phyloP scores from a whole-genome alignment of 1,140 invertebrate genomes.

The Macrobrachium nipponense region DNA sequence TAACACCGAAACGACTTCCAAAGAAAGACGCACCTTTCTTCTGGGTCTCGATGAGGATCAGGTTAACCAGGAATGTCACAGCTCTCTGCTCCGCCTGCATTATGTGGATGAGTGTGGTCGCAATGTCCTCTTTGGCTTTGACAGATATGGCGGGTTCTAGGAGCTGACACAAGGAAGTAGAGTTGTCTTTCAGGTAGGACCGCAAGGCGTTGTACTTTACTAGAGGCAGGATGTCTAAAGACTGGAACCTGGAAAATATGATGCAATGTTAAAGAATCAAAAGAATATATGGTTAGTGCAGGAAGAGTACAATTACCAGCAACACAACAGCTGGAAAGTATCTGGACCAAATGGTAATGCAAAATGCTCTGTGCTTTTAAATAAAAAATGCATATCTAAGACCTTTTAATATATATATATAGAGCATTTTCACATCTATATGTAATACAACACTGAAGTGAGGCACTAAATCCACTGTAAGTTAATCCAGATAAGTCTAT shows the following conservation, averaged over 20 bases:
- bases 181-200: slow-evolving; percentile 86
- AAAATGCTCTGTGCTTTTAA: too few relatives aligned
- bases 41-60: slow-evolving; percentile 90
- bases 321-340: too few relatives aligned
- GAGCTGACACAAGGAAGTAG: slow-evolving; percentile 84
- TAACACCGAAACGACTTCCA: too few relatives aligned
- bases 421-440: too few relatives aligned
- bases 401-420: too few relatives aligned
- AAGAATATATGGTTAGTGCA: too few relatives aligned
- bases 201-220: slow-evolving; percentile 86
- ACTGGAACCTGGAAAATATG: slow-evolving; percentile 77
- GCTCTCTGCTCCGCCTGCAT: slow-evolving; percentile 90
- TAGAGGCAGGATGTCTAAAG: slow-evolving; percentile 90
- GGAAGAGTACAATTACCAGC: too few relatives aligned
- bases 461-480: too few relatives aligned
- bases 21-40: slow-evolving; percentile 76
- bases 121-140: slow-evolving; percentile 94
- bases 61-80: slow-evolving; percentile 87
- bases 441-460: too few relatives aligned
- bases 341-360: too few relatives aligned
- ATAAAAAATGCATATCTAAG: too few relatives aligned
- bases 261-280: not conserved
- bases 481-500: too few relatives aligned
- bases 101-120: slow-evolving; percentile 88
- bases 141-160: slow-evolving; percentile 91